Evolutionary conservation across 2,113 vertebrate species (phyloP), one percentile per base, ranked within the genome.

Genomic region (Monopterus albus): DNA sequence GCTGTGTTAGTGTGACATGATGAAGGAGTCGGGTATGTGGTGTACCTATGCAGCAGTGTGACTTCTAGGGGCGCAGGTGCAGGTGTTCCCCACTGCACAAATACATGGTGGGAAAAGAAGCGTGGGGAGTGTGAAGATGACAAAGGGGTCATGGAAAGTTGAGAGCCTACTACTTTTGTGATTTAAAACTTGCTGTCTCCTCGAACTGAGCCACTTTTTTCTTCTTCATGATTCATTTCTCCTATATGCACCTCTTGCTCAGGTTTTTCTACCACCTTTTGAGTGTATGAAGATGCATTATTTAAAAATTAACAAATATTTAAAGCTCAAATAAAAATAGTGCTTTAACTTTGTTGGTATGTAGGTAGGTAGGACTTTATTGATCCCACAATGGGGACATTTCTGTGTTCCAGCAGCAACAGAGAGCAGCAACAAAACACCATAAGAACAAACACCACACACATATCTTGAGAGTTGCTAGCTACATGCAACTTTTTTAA

Each of bases 301-400:
- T 43, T 67, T 51, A 61, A 51, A 52, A 17, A 12, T 39, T n/a
- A 53, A 35, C 53, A 75, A 21, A 39, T 14, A 61, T 57, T 10
- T 13, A 50, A 15, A 65, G 9, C 35, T n/a, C n/a, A n/a, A n/a
- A n/a, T n/a, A n/a, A n/a, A n/a, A n/a, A n/a, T n/a, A n/a, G n/a
- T n/a, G n/a, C n/a, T n/a, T n/a, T n/a, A n/a, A n/a, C n/a, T n/a
- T n/a, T n/a, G n/a, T n/a, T n/a, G n/a, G n/a, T n/a, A n/a, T n/a
- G n/a, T n/a, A n/a, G n/a, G n/a, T n/a, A n/a, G n/a, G n/a, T n/a
- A n/a, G n/a, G n/a, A n/a, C n/a, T n/a, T n/a, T n/a, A n/a, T n/a
- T n/a, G n/a, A n/a, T n/a, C n/a, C n/a, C n/a, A n/a, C n/a, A n/a
- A n/a, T n/a, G n/a, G n/a, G n/a, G n/a, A n/a, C n/a, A n/a, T n/a